Conservation (phyloP, 2,888 invertebrate genomes). For the Hirtodrosophila confusa region DNA sequence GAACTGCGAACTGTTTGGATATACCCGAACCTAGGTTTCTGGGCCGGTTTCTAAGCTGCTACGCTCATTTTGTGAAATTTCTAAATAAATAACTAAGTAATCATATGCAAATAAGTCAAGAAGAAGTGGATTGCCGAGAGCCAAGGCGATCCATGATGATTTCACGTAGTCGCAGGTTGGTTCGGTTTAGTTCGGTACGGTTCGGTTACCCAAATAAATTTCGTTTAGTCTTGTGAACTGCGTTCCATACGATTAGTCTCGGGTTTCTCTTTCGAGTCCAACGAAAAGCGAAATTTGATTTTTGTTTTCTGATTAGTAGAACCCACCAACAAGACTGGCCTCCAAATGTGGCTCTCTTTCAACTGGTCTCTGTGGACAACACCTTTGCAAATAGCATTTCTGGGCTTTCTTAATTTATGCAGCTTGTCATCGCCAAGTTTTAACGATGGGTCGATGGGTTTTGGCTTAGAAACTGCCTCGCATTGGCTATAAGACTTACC, state of each 20-base stretch:
- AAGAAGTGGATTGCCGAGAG: slow-evolving; percentile 14
- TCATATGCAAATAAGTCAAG: slow-evolving; percentile 68
- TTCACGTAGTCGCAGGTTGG: slow-evolving; percentile 54
- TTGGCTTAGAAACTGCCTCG: slow-evolving; percentile 51
- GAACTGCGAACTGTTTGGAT: slow-evolving; percentile 19
- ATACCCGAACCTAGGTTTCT: slow-evolving; percentile 43
- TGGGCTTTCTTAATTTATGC: slow-evolving; percentile 71
- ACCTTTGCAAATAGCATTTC: slow-evolving; percentile 55
- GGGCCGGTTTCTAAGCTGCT: slow-evolving; percentile 42
- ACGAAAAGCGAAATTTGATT: slow-evolving; percentile 79
- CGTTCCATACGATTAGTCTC: slow-evolving; percentile 72
- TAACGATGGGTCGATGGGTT: slow-evolving; percentile 48
- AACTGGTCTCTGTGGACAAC: slow-evolving; percentile 5
- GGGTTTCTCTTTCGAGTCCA: slow-evolving; percentile 75
- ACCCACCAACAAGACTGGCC: slow-evolving; percentile 39
- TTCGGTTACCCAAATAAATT: slow-evolving; percentile 75
- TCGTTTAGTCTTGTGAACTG: slow-evolving; percentile 60
- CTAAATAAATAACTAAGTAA: slow-evolving; percentile 71
- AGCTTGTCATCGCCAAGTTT: slow-evolving; percentile 63
- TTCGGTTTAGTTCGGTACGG: slow-evolving; percentile 54
- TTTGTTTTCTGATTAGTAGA: slow-evolving; percentile 77
- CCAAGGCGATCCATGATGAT: slow-evolving; percentile 27
- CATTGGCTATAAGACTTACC: no score
- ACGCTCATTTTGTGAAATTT: slow-evolving; percentile 62
- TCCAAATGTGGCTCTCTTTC: slow-evolving; percentile 18